Evolutionary conservation across 2,888 invertebrate species (phyloP).

Genomic region (Phaedon cochleariae): DNA sequence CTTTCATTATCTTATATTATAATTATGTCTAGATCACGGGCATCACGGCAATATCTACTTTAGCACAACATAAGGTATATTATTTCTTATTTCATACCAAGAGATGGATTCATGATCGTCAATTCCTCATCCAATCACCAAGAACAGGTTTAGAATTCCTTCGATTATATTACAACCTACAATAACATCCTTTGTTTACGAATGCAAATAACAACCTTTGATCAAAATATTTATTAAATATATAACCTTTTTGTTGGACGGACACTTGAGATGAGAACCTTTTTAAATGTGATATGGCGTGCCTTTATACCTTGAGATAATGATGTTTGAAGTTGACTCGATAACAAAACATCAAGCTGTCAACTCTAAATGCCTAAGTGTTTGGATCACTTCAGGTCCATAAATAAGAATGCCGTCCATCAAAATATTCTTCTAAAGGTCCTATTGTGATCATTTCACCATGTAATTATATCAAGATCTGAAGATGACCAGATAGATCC

Average conservation of each 20-base stretch:
- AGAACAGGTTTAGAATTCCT: slow-evolving; percentile 29
- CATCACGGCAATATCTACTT: too few relatives aligned
- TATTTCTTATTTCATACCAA: too few relatives aligned
- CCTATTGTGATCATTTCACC: slow-evolving; percentile 34
- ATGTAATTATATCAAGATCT: slow-evolving; percentile 24
- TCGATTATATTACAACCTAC: slow-evolving; percentile 31
- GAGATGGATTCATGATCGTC: too few relatives aligned
- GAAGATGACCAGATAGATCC: slow-evolving; percentile 12
- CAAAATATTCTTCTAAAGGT: slow-evolving; percentile 41
- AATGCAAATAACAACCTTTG: slow-evolving; percentile 32
- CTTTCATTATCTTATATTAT: too few relatives aligned
- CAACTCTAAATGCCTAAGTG: slow-evolving; percentile 52
- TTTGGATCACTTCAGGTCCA: slow-evolving; percentile 51
- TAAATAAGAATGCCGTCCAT: slow-evolving; percentile 24
- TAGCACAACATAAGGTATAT: too few relatives aligned
- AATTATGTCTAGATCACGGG: too few relatives aligned
- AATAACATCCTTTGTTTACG: slow-evolving; percentile 25
- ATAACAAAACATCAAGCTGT: slow-evolving; percentile 48
- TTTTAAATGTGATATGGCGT: slow-evolving; percentile 41
- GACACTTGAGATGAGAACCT: slow-evolving; percentile 41
- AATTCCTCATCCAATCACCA: slow-evolving; percentile 27
- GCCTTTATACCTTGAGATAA: slow-evolving; percentile 46
- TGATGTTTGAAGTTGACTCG: slow-evolving; percentile 53
- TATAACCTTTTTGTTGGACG: slow-evolving; percentile 45
- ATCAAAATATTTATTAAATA: slow-evolving; percentile 48